Conservation (phyloP, 1,140 invertebrate genomes). For the Phortica variegata region DNA sequence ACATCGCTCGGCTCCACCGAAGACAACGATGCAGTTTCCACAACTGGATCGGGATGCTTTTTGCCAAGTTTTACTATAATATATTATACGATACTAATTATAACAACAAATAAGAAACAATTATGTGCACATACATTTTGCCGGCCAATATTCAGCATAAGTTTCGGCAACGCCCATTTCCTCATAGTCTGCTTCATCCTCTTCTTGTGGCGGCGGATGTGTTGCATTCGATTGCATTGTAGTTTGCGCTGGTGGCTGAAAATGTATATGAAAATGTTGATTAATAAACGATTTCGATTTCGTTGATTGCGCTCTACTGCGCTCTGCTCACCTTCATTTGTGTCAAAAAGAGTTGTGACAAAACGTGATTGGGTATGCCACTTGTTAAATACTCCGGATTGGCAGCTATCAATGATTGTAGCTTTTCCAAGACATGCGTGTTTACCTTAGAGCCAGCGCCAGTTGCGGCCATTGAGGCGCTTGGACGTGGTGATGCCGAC, state of each 20-base stretch:
- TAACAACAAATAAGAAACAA: neutral
- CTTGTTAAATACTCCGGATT: constrained; percentile 54
- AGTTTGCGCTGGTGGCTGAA: constrained; percentile 16
- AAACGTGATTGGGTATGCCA: constrained; percentile 53
- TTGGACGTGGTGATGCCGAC: constrained; percentile 17
- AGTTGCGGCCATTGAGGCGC: constrained; percentile 21
- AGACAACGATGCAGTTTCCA: constrained; percentile 96
- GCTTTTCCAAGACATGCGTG: constrained; percentile 51
- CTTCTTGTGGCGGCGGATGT: constrained; percentile 67
- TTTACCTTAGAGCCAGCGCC: constrained; percentile 32
- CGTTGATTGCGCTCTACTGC: neutral
- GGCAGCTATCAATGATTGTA: constrained; percentile 44
- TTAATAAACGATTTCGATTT: neutral
- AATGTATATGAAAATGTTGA: neutral
- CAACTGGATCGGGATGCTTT: constrained; percentile 98
- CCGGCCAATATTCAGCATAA: constrained; percentile 96
- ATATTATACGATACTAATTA: constrained; percentile 8
- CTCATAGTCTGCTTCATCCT: constrained; percentile 91
- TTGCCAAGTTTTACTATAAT: constrained; percentile 84
- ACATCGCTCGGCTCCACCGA: constrained; percentile 95
- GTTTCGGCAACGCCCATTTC: constrained; percentile 97
- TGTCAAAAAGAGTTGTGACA: constrained; percentile 57
- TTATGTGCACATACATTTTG: constrained; percentile 69
- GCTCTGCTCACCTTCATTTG: constrained; percentile 25
- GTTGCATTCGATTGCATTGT: constrained; percentile 14